Conservation (phyloP, 2,113 vertebrate genomes). For the Planiliza haematocheilus region DNA sequence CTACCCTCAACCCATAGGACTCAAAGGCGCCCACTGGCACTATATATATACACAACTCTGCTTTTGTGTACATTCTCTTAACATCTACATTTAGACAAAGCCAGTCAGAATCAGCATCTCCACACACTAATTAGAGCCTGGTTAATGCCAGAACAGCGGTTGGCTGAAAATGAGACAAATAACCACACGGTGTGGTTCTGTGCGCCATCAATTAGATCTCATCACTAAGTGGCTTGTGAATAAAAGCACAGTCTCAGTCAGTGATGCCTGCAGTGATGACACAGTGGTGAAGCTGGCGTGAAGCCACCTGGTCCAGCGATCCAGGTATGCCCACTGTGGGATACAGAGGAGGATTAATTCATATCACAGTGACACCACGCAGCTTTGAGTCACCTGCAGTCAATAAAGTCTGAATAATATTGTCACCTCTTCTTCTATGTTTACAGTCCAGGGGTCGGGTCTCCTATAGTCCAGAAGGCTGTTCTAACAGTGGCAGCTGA, state of each 20-base stretch:
- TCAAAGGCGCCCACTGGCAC: no score
- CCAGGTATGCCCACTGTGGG: conserved; percentile 33
- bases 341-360: conserved; percentile 14
- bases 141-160: conserved; percentile 30
- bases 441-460: no score
- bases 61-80: no score
- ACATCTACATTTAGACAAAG: background rate
- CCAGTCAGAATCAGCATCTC: conserved; percentile 32
- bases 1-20: no score
- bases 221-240: background rate
- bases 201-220: conserved; percentile 27
- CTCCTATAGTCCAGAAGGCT: no score
- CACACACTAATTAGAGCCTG: conserved; percentile 44
- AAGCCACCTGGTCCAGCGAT: conserved; percentile 13
- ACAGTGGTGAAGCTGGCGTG: conserved; percentile 12
- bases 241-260: conserved; percentile 7
- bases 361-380: background rate
- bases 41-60: no score
- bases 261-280: conserved; percentile 20
- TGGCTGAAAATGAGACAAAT: conserved; percentile 44
- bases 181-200: conserved; percentile 4
- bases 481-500: no score
- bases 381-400: background rate
- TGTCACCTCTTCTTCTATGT: no score
- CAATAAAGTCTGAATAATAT: background rate